These are phyloP conservation scores for Nemoura dubitans DNA, from an alignment of 2,888 invertebrate species.

Conservation along the genomic window DNA sequence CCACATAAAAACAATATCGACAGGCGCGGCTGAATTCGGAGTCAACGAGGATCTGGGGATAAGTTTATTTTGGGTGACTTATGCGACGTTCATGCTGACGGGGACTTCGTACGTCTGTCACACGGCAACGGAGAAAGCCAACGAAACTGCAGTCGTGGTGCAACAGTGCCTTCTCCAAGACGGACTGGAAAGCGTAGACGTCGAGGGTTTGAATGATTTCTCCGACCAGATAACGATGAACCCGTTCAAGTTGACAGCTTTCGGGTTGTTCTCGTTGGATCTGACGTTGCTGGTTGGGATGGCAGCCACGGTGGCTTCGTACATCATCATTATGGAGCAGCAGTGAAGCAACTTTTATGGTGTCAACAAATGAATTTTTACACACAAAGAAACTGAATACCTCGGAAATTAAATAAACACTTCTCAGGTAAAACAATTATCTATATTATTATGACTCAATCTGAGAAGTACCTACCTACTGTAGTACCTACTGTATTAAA, in stretches of 20 bases:
- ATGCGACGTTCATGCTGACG: neutral
- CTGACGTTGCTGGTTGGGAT: neutral
- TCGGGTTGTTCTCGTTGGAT: neutral
- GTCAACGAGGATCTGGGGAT: neutral
- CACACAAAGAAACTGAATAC: too few relatives aligned
- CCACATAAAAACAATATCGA: neutral
- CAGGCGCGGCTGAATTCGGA: neutral
- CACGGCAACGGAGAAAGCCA: neutral
- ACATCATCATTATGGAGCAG: neutral
- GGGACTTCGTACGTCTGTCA: neutral
- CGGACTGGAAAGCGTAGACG: neutral
- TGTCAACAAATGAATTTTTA: too few relatives aligned
- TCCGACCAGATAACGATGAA: neutral
- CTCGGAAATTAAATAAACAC: too few relatives aligned
- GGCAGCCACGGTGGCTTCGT: neutral
- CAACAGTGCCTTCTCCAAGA: neutral
- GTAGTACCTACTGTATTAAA: too few relatives aligned
- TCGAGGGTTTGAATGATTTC: neutral
- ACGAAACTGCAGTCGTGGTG: neutral
- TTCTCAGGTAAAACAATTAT: too few relatives aligned
- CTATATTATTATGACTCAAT: too few relatives aligned
- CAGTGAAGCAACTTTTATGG: neutral
- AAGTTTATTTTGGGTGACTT: neutral
- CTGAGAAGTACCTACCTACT: too few relatives aligned
- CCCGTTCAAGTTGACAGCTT: neutral